phyloP scores from a whole-genome alignment of 2,888 invertebrate genomes.

The Tolmerus cingulatus region DNA sequence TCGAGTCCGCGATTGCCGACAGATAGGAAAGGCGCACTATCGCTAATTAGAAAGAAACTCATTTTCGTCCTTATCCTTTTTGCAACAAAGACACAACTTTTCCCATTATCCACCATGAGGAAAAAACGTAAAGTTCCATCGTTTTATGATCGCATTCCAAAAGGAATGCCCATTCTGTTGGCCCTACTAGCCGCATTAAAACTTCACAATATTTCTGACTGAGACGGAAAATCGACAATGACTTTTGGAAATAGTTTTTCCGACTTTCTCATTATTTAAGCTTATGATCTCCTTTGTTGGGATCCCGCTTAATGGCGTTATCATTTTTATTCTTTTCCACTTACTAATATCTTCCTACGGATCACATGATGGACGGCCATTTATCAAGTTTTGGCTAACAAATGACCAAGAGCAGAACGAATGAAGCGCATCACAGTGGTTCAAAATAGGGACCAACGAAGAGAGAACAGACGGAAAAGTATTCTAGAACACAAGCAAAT shows the following conservation, averaged over 20 bases:
- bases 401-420: constrained; percentile 1
- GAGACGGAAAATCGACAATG: neutral
- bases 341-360: constrained; percentile 13
- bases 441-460: neutral
- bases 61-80: neutral
- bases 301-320: constrained; percentile 28
- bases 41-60: constrained; percentile 33
- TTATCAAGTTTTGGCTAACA: constrained; percentile 41
- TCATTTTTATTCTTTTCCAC: constrained; percentile 21
- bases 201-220: constrained; percentile 12
- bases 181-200: neutral
- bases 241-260: constrained; percentile 38
- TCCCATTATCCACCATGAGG: constrained; percentile 5
- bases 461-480: neutral
- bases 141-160: constrained; percentile 13
- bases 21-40: constrained; percentile 12
- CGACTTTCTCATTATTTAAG: constrained; percentile 37
- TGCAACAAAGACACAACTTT: constrained; percentile 32
- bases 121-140: constrained; percentile 20
- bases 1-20: neutral
- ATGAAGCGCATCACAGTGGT: neutral
- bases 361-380: constrained; percentile 34
- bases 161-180: neutral
- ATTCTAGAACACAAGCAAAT: constrained; percentile 15
- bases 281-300: constrained; percentile 28